Conservation (phyloP, 2,113 vertebrate species). For the Neogale vison region DNA sequence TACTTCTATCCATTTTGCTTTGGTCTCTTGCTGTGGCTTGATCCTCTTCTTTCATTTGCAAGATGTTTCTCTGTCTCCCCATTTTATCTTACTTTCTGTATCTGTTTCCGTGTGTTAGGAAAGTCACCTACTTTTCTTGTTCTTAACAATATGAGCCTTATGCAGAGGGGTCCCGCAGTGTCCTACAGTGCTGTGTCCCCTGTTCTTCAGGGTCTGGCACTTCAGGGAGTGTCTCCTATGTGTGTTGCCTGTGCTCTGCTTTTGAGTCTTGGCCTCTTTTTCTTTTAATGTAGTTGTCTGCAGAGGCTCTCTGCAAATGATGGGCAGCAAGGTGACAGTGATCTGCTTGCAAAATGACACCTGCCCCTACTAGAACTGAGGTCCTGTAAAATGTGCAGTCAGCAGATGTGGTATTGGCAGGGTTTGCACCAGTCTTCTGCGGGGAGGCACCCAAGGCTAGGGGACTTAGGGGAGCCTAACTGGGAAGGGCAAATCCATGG, state of each 20-base stretch:
- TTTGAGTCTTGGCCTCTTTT: not conserved
- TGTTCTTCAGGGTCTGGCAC: not conserved
- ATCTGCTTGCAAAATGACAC: not conserved
- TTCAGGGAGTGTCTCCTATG: not conserved
- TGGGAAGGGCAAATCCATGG: not conserved
- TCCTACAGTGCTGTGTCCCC: not conserved
- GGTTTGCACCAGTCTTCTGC: not conserved
- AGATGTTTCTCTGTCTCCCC: not conserved
- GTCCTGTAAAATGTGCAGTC: not conserved
- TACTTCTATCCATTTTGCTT: not conserved
- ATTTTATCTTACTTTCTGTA: not conserved
- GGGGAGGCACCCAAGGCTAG: not conserved
- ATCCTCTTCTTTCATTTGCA: not conserved
- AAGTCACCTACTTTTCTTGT: not conserved
- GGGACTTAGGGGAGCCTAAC: not conserved
- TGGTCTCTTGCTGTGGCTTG: not conserved
- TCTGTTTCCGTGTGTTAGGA: not conserved
- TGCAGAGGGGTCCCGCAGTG: not conserved
- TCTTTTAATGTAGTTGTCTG: not conserved
- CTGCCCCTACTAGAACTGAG: not conserved
- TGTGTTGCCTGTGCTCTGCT: not conserved
- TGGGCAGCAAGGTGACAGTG: not conserved
- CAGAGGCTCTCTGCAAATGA: not conserved
- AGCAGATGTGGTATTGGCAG: not conserved
- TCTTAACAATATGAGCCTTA: not conserved